Evolutionary conservation across 2,888 invertebrate species (phyloP).

Genomic region (Volucella zonaria): DNA sequence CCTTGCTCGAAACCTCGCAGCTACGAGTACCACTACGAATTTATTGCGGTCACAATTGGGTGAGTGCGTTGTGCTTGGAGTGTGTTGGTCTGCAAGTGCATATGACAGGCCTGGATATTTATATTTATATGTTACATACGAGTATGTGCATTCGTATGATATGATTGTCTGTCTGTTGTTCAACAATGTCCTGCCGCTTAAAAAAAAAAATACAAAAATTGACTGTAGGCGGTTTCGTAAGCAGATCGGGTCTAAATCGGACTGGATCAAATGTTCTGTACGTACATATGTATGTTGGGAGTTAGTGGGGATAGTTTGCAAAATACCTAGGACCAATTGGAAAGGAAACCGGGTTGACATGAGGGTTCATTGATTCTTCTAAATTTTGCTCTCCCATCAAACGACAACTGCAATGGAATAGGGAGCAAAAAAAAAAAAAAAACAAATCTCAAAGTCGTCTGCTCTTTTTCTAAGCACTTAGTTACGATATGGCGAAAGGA

Average conservation of each 20-base stretch:
- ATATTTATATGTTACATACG: neutral
- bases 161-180: neutral
- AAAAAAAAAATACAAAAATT: conserved; percentile 39
- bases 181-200: conserved; percentile 50
- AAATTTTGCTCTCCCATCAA: conserved; percentile 67
- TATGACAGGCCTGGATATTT: conserved; percentile 15
- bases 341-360: conserved; percentile 53
- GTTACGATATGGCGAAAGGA: conserved; percentile 50
- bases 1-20: neutral
- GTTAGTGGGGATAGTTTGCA: conserved; percentile 1
- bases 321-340: conserved; percentile 48
- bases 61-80: conserved; percentile 42
- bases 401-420: conserved; percentile 59
- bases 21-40: conserved; percentile 51
- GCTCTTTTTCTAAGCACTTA: conserved; percentile 45
- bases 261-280: conserved; percentile 60
- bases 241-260: conserved; percentile 65
- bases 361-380: conserved; percentile 71
- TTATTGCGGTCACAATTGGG: conserved; percentile 59
- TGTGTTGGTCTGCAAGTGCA: conserved; percentile 42
- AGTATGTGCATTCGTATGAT: conserved; percentile 18
- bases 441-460: conserved; percentile 35
- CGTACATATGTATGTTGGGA: conserved; percentile 27
- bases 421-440: conserved; percentile 33
- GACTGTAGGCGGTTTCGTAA: conserved; percentile 41